phyloP scores from a whole-genome alignment of 2,888 invertebrate genomes.

The Tubulanus polymorphus region DNA sequence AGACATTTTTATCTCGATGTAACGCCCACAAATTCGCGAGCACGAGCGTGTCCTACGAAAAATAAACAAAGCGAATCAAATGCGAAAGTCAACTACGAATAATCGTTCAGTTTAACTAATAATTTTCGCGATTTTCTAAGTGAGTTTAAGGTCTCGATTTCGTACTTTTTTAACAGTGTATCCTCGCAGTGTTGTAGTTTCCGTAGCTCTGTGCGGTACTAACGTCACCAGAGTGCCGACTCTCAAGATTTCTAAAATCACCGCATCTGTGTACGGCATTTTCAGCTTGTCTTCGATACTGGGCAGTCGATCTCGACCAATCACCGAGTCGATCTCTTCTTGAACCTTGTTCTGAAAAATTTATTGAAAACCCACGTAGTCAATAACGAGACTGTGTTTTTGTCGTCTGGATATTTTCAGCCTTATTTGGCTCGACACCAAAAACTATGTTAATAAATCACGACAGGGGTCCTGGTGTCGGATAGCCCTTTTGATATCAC shows the following conservation, averaged over 20 bases:
- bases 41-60: background rate
- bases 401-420: no score
- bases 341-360: constrained; percentile 21
- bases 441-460: no score
- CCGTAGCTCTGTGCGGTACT: constrained; percentile 21
- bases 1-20: background rate
- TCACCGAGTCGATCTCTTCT: constrained; percentile 31
- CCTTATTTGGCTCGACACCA: no score
- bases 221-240: constrained; percentile 26
- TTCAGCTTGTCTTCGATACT: constrained; percentile 21
- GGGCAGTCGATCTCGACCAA: constrained; percentile 33
- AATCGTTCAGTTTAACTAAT: no score
- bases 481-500: no score
- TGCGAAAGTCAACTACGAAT: no score
- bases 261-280: constrained; percentile 31
- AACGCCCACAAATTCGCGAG: background rate
- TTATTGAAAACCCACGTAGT: no score
- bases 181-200: background rate
- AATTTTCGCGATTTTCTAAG: no score
- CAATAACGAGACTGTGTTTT: no score
- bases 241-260: constrained; percentile 33
- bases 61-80: no score
- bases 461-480: no score
- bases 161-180: background rate
- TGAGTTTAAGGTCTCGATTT: no score